Evolutionary conservation across 2,797 vertebrate genomes (phyloP), one percentile per base, ranked within the genome.

Genomic region (Coracias cyanogaster): DNA sequence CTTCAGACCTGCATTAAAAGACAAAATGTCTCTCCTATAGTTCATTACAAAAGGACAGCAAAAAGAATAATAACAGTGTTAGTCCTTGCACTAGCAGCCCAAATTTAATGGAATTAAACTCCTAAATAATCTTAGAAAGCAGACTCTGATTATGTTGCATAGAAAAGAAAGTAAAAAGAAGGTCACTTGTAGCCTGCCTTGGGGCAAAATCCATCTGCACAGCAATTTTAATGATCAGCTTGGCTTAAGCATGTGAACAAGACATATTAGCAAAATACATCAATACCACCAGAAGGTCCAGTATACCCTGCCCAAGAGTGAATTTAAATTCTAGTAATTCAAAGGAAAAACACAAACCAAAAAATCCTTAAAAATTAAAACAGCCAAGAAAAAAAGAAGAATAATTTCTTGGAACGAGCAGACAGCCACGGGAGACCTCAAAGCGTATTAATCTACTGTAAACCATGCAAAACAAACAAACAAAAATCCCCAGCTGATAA

Each of bases 121-220:
- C 31, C 24, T 49, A 74, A 52, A 93, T 64, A 86, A 86, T 86
- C 79, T 95, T 95, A 71, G 91, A 95, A 96, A 95, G 90, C 69
- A 94, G 46, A 83, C 16, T 10, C 54, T 31, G 19, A 43, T 11
- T 29, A 49, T 43, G 61, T 43, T 79, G 71, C 24, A 61, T 29
- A 15, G n/a, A 60, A 95, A 95, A 43, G 13, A 81, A 86, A 33
- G 37, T 65, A 88, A 91, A 87, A 91, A 80, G 20, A 84, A 92
- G 81, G 91, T 93, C 81, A 86, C 41, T 54, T 35, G 54, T 61
- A 90, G 24, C 20, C 49, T 43, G 69, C 82, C 82, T 83, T 78
- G 57, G 69, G 90, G 84, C 88, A 87, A 93, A 91, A 57, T 86
- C 69, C 80, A 86, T 93, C 69, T 94, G 82, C 72, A 33, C 51